Base-by-base conservation (phyloP, 2,113 vertebrate genomes). In the Saguinus midas region DNA sequence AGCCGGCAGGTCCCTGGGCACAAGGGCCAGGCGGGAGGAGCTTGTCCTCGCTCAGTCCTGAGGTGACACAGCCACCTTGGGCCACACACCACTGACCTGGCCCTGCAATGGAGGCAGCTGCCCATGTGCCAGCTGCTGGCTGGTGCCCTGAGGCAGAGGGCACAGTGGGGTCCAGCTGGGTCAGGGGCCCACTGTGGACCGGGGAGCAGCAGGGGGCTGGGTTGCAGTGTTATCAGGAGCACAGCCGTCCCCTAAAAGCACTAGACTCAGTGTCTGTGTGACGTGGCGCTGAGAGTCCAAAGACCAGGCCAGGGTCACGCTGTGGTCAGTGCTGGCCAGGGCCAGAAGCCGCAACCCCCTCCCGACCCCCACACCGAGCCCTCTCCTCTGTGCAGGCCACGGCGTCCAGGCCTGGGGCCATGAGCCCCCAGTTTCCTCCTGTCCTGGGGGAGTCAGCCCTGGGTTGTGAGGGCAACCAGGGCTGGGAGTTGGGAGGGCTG, bases 351-450 rank as follows among this genome's bases (percentile, higher is more conserved):
- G 23, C 68, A 29, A 2, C 75, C 8, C 37, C 11, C 12, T 10
- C 37, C 11, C 12, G 29, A 8, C 27, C 7, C 58, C 70, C 4
- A 1, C 2, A 0, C 14, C 1, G n/a, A 27, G 25, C 18, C 17
- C 1, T 23, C 5, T 7, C 40, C 66, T 29, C 43, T 2, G 20
- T 5, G 57, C 3, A 11, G 64, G 27, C 27, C 5, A 3, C 0
- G 0, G 48, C 6, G 0, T 20, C 52, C 17, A 10, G 61, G 64
- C 9, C 35, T 1, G 35, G 68, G 68, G 16, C 18, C 4, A 0
- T 29, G 27, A 64, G 29, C 27, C n/a, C 0, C 0, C 2, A 55
- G 7, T 35, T 21, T 61, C 25, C 40, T 35, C 6, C 32, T 1
- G 1, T 18, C 35, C 11, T 8, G 17, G 32, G 73, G 45, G 1